phyloP scores from a whole-genome alignment of 2,797 vertebrate species.

The Xiphophorus birchmanni region DNA sequence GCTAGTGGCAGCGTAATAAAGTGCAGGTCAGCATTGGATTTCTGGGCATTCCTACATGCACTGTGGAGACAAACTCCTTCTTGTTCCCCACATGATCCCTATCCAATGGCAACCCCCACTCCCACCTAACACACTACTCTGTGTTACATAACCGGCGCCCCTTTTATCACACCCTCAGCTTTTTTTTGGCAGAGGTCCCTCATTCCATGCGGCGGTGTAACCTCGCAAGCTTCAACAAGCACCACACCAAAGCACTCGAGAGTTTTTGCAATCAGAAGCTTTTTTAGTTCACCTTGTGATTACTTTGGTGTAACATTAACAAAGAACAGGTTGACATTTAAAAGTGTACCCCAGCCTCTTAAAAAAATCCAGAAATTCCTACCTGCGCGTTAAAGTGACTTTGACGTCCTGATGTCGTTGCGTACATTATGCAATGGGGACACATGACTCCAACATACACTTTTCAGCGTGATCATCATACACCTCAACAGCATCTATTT shows the following conservation, averaged over 20 bases:
- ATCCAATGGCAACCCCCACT: conserved; percentile 10
- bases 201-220: conserved; percentile 41
- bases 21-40: conserved; percentile 25
- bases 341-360: neutral
- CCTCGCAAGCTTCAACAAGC: conserved; percentile 26
- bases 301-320: neutral
- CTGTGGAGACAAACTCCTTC: conserved; percentile 49
- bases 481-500: conserved; percentile 44
- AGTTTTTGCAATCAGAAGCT: conserved; percentile 3
- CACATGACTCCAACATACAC: conserved; percentile 7
- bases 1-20: neutral
- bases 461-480: conserved; percentile 19
- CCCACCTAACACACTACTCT: conserved; percentile 17
- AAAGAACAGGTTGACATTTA: neutral
- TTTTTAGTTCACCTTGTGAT: conserved; percentile 3
- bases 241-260: conserved; percentile 3
- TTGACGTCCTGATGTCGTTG: conserved; percentile 41
- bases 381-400: conserved; percentile 32
- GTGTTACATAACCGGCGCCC: conserved; percentile 61
- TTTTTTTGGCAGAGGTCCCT: conserved; percentile 45
- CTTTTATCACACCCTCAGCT: conserved; percentile 49
- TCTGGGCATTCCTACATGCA: conserved; percentile 65
- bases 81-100: conserved; percentile 38
- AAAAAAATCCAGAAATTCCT: neutral
- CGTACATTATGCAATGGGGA: neutral